phyloP scores from a whole-genome alignment of 2,113 vertebrate species.

The Sylvilagus bachmani region DNA sequence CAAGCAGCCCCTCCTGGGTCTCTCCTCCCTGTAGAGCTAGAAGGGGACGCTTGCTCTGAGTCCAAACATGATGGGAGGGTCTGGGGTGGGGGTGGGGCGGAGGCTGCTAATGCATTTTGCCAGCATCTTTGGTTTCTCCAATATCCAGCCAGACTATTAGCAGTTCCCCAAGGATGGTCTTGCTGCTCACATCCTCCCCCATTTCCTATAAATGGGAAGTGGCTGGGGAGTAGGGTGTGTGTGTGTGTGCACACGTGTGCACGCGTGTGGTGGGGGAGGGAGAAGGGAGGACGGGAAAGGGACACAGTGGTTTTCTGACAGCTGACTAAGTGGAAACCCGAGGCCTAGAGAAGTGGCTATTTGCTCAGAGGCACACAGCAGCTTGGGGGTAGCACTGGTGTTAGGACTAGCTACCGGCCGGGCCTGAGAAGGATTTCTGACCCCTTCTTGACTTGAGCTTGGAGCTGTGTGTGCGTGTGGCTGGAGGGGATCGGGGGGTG shows the following conservation, averaged over 20 bases:
- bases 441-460: neutral
- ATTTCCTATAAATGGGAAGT: slow-evolving; percentile 82
- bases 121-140: slow-evolving; percentile 82
- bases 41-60: slow-evolving; percentile 45
- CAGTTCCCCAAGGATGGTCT: slow-evolving; percentile 79
- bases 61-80: slow-evolving; percentile 66
- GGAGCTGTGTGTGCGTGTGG: neutral
- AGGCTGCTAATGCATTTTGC: slow-evolving; percentile 79
- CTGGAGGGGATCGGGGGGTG: neutral
- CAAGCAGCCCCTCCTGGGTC: neutral
- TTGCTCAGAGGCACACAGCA: neutral
- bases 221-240: slow-evolving; percentile 51
- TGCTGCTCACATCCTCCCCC: slow-evolving; percentile 75
- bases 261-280: neutral
- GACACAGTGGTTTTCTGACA: slow-evolving; percentile 51
- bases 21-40: neutral
- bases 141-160: slow-evolving; percentile 83
- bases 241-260: neutral
- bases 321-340: neutral
- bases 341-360: neutral
- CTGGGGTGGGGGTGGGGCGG: slow-evolving; percentile 37
- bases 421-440: neutral
- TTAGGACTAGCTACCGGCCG: neutral
- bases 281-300: neutral
- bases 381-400: neutral